phyloP scores from a whole-genome alignment of 2,888 invertebrate species.

The Spisula solida region DNA sequence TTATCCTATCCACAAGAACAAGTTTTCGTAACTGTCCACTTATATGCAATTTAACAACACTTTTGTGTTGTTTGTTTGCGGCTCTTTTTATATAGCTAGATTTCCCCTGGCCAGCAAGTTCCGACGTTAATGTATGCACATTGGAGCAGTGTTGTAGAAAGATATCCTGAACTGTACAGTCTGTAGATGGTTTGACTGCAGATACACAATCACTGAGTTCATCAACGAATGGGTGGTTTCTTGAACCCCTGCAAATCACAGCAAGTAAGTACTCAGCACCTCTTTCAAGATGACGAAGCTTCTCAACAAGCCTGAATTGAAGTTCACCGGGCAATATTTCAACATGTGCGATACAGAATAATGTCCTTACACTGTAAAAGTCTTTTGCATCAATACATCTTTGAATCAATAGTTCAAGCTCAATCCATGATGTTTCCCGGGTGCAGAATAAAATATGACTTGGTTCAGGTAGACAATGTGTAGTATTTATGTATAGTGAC shows the following conservation, averaged over 20 bases:
- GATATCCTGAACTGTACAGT: slow-evolving; percentile 35
- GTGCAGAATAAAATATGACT: slow-evolving; percentile 75
- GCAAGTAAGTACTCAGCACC: slow-evolving; percentile 55
- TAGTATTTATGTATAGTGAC: slow-evolving; percentile 70
- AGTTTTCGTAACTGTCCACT: slow-evolving; percentile 70
- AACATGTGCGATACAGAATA: slow-evolving; percentile 74
- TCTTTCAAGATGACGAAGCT: slow-evolving; percentile 44
- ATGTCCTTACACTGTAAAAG: not conserved
- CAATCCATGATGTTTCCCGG: slow-evolving; percentile 71
- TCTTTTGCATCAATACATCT: slow-evolving; percentile 64
- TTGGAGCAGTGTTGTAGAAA: slow-evolving; percentile 50
- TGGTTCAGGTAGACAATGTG: slow-evolving; percentile 70
- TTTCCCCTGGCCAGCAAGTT: slow-evolving; percentile 74
- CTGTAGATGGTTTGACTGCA: slow-evolving; percentile 54
- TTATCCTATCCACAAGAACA: slow-evolving; percentile 61
- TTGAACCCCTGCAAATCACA: slow-evolving; percentile 72
- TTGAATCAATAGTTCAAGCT: slow-evolving; percentile 69
- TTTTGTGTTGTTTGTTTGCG: slow-evolving; percentile 43
- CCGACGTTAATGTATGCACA: slow-evolving; percentile 69
- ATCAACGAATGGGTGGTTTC: slow-evolving; percentile 72
- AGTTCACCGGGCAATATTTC: slow-evolving; percentile 71
- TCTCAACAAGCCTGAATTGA: slow-evolving; percentile 71
- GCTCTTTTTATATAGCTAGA: slow-evolving; percentile 58
- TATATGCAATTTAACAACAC: slow-evolving; percentile 68
- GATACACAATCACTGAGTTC: slow-evolving; percentile 49